phyloP scores from a whole-genome alignment of 64 coral and sea anemone species.

The Trachythela sp. region DNA sequence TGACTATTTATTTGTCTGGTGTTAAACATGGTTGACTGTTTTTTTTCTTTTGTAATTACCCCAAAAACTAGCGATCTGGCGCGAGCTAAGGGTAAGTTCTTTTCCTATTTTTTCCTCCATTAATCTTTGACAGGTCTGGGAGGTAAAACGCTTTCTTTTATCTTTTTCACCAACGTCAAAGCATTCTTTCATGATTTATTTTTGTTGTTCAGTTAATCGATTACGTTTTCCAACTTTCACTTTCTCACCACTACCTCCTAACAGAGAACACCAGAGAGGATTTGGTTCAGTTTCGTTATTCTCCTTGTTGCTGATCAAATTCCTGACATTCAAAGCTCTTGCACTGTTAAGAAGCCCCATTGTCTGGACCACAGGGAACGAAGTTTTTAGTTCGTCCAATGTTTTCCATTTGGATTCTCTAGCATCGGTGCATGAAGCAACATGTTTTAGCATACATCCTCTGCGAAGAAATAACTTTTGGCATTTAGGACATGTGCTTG shows the following conservation, averaged over 20 bases:
- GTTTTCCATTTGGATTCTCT: background rate
- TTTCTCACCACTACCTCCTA: background rate
- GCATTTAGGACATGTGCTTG: background rate
- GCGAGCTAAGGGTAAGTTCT: background rate
- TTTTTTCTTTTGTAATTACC: background rate
- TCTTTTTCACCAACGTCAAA: constrained; percentile 20
- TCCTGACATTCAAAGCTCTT: background rate
- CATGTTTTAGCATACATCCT: constrained; percentile 13
- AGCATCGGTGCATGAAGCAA: background rate
- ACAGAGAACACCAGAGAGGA: background rate
- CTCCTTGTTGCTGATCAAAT: background rate
- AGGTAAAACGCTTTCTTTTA: background rate
- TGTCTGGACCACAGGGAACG: background rate
- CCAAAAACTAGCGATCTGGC: background rate
- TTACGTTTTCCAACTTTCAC: background rate
- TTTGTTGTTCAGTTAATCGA: background rate
- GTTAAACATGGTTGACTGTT: background rate
- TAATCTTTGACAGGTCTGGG: background rate
- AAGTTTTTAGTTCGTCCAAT: background rate
- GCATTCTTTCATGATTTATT: background rate
- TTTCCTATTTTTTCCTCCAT: constrained; percentile 16
- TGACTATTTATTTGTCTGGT: background rate
- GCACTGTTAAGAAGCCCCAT: background rate
- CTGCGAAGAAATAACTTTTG: constrained; percentile 17
- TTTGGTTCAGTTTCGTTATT: background rate